Conservation (phyloP, 1,140 invertebrate species). For the Babylonia areolata region DNA sequence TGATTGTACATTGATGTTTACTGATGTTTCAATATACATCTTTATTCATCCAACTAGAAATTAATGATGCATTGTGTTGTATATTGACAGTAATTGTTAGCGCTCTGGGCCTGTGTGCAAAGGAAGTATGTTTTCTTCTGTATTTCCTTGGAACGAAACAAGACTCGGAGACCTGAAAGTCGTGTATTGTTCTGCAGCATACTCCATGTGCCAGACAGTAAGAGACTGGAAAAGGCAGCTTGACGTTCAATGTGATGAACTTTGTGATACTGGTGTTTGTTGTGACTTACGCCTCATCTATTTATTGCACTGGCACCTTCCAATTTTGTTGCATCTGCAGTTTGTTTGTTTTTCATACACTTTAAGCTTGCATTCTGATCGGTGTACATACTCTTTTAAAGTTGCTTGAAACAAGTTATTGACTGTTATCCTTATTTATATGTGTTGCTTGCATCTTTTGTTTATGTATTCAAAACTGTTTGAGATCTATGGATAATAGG, state of each 20-base stretch:
- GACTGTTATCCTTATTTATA: too few relatives aligned
- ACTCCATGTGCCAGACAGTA: neutral
- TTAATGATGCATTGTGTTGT: too few relatives aligned
- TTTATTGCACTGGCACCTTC: neutral
- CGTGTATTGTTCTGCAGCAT: conserved; percentile 13
- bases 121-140: too few relatives aligned
- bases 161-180: too few relatives aligned
- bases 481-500: neutral
- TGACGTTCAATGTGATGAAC: neutral
- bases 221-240: conserved; percentile 1
- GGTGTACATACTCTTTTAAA: neutral
- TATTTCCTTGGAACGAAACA: too few relatives aligned
- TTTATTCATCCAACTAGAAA: too few relatives aligned
- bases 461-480: neutral
- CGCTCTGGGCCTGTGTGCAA: too few relatives aligned
- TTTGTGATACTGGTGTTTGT: neutral
- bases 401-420: neutral
- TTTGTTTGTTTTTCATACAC: neutral
- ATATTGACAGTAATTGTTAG: too few relatives aligned
- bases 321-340: neutral
- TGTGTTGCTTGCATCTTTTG: neutral
- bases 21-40: too few relatives aligned
- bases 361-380: neutral
- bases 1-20: too few relatives aligned
- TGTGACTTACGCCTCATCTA: neutral